phyloP scores from a whole-genome alignment of 2,113 vertebrate genomes.

The Clarias macrocephalus region DNA sequence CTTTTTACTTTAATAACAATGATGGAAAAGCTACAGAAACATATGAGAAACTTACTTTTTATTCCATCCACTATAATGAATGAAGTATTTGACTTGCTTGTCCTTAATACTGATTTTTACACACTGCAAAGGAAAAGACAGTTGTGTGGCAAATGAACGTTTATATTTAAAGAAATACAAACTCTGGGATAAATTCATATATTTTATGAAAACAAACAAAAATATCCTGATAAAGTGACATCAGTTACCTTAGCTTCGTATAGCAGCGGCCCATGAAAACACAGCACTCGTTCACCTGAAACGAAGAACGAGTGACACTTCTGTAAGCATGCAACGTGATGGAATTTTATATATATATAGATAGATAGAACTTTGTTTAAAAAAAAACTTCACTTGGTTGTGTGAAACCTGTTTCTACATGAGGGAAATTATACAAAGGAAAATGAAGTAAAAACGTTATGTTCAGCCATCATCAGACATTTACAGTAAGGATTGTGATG shows the following conservation, averaged over 20 bases:
- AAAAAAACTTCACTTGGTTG: not conserved
- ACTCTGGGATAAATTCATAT: not conserved
- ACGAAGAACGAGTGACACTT: not conserved
- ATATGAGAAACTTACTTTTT: constrained; percentile 88
- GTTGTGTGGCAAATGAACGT: constrained; percentile 10
- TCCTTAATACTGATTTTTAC: constrained; percentile 99
- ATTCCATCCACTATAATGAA: constrained; percentile 99
- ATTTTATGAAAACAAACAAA: not conserved
- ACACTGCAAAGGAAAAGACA: constrained; percentile 80
- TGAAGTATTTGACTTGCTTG: constrained; percentile 99
- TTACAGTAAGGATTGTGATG: not conserved
- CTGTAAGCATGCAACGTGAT: not conserved
- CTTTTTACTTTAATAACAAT: not conserved
- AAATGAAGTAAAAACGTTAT: not conserved
- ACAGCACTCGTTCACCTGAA: constrained; percentile 96
- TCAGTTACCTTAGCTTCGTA: constrained; percentile 96
- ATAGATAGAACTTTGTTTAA: not conserved
- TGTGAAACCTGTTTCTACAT: not conserved
- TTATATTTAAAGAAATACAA: not conserved
- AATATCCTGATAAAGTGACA: not conserved
- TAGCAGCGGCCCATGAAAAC: constrained; percentile 99
- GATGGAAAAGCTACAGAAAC: not conserved
- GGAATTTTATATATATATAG: not conserved
- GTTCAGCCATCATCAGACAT: not conserved
- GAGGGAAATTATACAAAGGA: not conserved